These are phyloP conservation scores for Mus musculus DNA, from an alignment of 2,113 vertebrate species.

Conservation along the genomic window DNA sequence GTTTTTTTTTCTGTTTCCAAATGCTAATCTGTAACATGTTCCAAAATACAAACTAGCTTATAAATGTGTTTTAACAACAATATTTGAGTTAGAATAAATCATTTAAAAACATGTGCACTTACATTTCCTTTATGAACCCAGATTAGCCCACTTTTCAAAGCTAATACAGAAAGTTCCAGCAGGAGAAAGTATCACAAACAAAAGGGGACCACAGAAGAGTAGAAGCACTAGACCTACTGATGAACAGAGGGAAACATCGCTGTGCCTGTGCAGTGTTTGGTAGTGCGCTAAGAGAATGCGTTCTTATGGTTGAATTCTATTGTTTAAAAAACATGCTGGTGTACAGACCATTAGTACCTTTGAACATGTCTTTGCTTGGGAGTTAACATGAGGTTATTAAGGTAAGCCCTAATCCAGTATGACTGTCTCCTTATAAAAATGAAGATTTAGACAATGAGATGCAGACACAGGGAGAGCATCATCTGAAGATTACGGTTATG, in stretches of 20 bases:
- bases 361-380: not conserved
- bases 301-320: not conserved
- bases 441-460: not conserved
- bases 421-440: not conserved
- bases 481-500: not conserved
- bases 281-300: not conserved
- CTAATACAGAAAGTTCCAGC: not conserved
- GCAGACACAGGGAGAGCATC: rapidly evolving
- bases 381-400: not conserved
- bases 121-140: not conserved
- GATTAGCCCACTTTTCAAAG: not conserved
- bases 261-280: not conserved
- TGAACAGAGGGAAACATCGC: not conserved
- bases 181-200: not conserved
- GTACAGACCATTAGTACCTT: not conserved
- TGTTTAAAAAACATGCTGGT: not conserved
- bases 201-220: not conserved
- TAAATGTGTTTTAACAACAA: not conserved
- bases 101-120: not conserved
- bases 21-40: not conserved
- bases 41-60: not conserved
- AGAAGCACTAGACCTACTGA: not conserved
- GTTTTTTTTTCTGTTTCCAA: not conserved
- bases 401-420: not conserved
- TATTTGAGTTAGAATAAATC: not conserved